Evolutionary conservation across 2,797 vertebrate genomes (phyloP).

Genomic region (Nyctibius grandis): DNA sequence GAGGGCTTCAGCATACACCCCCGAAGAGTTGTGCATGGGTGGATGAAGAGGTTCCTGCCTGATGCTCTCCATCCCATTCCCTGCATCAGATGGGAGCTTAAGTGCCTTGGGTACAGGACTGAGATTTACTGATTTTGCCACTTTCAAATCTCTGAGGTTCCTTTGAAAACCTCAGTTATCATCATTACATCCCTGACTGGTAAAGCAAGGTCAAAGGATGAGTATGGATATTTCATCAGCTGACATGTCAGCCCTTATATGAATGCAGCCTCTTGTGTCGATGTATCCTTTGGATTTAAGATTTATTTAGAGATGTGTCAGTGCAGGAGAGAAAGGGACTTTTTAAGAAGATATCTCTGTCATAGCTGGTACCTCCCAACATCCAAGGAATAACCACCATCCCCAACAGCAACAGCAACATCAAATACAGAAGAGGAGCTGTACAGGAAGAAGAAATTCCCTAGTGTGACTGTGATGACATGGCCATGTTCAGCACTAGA

Average conservation of each 20-base stretch:
- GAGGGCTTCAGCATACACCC: not conserved
- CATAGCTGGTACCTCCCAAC: not conserved
- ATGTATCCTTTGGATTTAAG: not conserved
- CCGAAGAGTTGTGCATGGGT: not conserved
- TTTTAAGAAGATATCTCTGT: not conserved
- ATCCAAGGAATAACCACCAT: not conserved
- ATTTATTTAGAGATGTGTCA: not conserved
- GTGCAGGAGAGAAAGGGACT: not conserved
- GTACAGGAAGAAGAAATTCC: not conserved
- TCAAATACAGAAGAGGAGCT: not conserved
- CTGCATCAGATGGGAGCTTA: not conserved
- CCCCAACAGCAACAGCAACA: not conserved
- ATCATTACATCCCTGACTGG: not conserved
- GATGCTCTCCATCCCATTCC: not conserved
- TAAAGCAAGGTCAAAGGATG: not conserved
- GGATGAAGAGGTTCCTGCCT: not conserved
- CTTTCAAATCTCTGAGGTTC: not conserved
- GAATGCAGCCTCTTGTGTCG: not conserved
- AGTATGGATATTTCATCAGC: not conserved
- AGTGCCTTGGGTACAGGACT: not conserved
- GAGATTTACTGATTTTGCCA: not conserved
- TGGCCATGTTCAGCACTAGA: not conserved
- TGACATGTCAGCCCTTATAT: not conserved
- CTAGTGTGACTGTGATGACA: not conserved
- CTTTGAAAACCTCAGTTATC: not conserved